Percentiles rank a stretch among this genome's conserved stretches.
These are phyloP conservation scores for Chrysomela aeneicollis DNA, from an alignment of 2,888 invertebrate species.

Conservation along the genomic window DNA sequence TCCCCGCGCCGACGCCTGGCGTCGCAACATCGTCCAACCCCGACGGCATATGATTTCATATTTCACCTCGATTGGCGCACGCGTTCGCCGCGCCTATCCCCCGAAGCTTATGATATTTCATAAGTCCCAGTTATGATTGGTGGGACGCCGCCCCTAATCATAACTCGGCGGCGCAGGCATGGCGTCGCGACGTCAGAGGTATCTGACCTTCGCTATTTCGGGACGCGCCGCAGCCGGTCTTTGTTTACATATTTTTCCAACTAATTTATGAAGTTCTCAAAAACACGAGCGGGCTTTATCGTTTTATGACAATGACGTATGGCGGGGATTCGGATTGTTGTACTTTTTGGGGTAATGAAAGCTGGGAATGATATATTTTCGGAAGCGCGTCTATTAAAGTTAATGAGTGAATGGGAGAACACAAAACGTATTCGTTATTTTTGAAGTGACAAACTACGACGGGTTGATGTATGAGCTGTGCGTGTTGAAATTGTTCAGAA, in stretches of 20 bases:
- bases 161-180: constrained; percentile 45
- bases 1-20: constrained; percentile 34
- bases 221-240: constrained; percentile 21
- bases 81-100: constrained; percentile 42
- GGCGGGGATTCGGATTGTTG: constrained; percentile 4
- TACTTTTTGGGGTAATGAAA: constrained; percentile 22
- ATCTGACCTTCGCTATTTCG: constrained; percentile 25
- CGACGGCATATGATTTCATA: constrained; percentile 49
- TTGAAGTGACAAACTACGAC: constrained; percentile 17
- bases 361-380: constrained; percentile 17
- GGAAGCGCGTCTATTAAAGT: constrained; percentile 17
- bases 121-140: constrained; percentile 50
- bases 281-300: constrained; percentile 18
- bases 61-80: constrained; percentile 47
- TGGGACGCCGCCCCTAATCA: constrained; percentile 51
- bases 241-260: constrained; percentile 28
- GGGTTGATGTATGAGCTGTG: constrained; percentile 7
- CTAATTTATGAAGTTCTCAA: constrained; percentile 28
- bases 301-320: constrained; percentile 23
- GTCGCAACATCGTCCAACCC: constrained; percentile 49
- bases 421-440: constrained; percentile 23
- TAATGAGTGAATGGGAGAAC: constrained; percentile 22
- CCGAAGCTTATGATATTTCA: constrained; percentile 49
- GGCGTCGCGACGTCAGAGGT: constrained; percentile 40
- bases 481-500: constrained; percentile 10